These are phyloP conservation scores for Hipparchia semele DNA, from an alignment of 2,888 invertebrate genomes.

Conservation along the genomic window DNA sequence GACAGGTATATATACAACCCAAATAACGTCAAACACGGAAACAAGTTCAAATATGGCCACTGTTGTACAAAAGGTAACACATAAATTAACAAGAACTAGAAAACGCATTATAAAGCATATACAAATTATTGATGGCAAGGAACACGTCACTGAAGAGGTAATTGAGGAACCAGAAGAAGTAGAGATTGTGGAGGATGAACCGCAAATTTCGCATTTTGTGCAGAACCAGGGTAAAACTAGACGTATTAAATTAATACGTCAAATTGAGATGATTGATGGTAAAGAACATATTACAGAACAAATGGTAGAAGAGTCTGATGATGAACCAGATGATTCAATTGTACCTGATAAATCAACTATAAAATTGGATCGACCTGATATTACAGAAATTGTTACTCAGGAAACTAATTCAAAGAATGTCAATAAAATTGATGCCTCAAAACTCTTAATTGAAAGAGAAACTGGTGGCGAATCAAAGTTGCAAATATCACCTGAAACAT, in stretches of 20 bases:
- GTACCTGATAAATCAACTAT: not conserved
- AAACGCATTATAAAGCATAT: slow-evolving; percentile 77
- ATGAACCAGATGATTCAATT: slow-evolving; percentile 41
- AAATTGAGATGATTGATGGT: slow-evolving; percentile 85
- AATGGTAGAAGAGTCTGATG: slow-evolving; percentile 83
- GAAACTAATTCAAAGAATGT: not conserved
- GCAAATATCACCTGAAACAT: not conserved
- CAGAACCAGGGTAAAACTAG: slow-evolving; percentile 61
- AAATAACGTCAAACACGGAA: slow-evolving; percentile 39
- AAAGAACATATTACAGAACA: slow-evolving; percentile 79
- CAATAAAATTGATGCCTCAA: not conserved
- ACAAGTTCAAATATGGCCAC: slow-evolving; percentile 75
- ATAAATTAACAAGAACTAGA: slow-evolving; percentile 86
- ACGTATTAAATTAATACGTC: slow-evolving; percentile 84
- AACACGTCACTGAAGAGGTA: slow-evolving; percentile 91
- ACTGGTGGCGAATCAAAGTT: not conserved
- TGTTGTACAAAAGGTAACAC: slow-evolving; percentile 89
- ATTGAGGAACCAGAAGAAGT: slow-evolving; percentile 92
- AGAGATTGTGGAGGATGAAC: slow-evolving; percentile 85
- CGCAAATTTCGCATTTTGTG: slow-evolving; percentile 21
- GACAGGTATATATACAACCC: slow-evolving; percentile 15
- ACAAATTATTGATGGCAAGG: slow-evolving; percentile 90
- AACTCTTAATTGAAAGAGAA: not conserved
- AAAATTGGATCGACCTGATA: slow-evolving; percentile 4
- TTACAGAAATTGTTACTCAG: slow-evolving; percentile 5